Evolutionary conservation across 2,888 invertebrate genomes (phyloP), one percentile per base, ranked within the genome.

Genomic region (Ophion costatus): DNA sequence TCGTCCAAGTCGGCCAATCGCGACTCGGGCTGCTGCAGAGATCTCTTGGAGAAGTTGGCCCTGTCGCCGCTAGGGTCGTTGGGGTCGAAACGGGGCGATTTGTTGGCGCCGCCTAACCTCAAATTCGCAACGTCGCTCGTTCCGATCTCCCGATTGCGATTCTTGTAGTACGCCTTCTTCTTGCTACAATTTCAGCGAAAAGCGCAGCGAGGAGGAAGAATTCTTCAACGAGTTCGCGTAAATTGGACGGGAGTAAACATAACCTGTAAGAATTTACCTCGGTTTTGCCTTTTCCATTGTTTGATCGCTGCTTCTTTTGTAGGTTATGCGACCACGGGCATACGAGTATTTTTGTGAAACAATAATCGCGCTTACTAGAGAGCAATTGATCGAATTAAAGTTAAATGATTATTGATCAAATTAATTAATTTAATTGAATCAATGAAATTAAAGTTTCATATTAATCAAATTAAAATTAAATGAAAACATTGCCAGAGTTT

Each of bases 1-100:
- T 87, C 80, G 45, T 82, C 83, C n/a, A 87, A 51, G 17, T 87
- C 78, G 51, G 80, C 83, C 22, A 85, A 42, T 63, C 85, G 82
- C 17, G 85, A 78, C 22, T 74, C 67, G 10, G 83, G 80, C 63
- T 87, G 87, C 9, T 67, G 67, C 2, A 87, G 51, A 63, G 77
- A 51, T 59, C 84, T 59, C 38, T 85, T 80, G 0, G 64, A 51
- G 45, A 70, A 81, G 14, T 33, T 71, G 4, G 20, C 0, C 22
- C 29, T 59, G 6, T 71, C 57, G 11, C 57, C 33, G n/a, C 57
- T 33, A 20, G 59, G 5, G 33, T 61, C 51, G 33, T 51, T 33
- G n/a, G 38, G 61, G 24, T 76, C 75, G 29, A 57, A 59, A 29
- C 17, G 20, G 14, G 24, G 11, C 3, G 67, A 67, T 29, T 80